These are phyloP conservation scores for Syngnathus rostellatus DNA, from an alignment of 2,797 vertebrate genomes.

Conservation along the genomic window DNA sequence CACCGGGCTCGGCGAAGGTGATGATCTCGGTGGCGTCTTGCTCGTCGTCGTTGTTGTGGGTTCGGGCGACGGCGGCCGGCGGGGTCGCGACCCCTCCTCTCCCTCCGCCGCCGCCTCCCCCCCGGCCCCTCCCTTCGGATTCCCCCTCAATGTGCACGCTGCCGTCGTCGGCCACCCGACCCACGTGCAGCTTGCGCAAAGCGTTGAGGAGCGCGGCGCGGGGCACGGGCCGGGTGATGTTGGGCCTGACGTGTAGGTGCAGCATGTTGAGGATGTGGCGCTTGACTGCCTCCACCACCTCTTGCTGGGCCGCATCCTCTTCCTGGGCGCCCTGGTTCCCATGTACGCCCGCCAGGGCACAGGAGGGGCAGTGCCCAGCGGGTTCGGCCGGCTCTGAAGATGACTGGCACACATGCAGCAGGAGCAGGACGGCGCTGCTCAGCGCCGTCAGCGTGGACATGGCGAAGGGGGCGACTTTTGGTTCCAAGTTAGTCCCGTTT, in stretches of 20 bases:
- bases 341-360: constrained; percentile 79
- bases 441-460: constrained; percentile 76
- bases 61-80: constrained; percentile 59
- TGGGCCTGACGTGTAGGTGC: constrained; percentile 89
- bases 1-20: constrained; percentile 94
- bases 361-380: constrained; percentile 80
- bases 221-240: constrained; percentile 91
- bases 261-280: constrained; percentile 96
- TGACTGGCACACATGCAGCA: constrained; percentile 63
- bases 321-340: constrained; percentile 63
- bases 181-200: constrained; percentile 92
- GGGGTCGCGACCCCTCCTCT: constrained; percentile 59
- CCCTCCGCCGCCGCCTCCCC: constrained; percentile 40
- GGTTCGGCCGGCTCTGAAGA: constrained; percentile 57
- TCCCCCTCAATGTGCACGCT: constrained; percentile 88
- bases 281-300: constrained; percentile 98
- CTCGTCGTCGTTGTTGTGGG: constrained; percentile 68
- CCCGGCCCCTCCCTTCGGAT: constrained; percentile 56
- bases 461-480: constrained; percentile 31
- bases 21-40: constrained; percentile 95
- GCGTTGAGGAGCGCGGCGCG: constrained; percentile 93
- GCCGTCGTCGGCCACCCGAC: constrained; percentile 89
- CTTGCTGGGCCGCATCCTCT: constrained; percentile 71
- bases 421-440: constrained; percentile 78
- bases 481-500: neutral